phyloP scores from a whole-genome alignment of 2,797 vertebrate species.

The Florisuga fusca region DNA sequence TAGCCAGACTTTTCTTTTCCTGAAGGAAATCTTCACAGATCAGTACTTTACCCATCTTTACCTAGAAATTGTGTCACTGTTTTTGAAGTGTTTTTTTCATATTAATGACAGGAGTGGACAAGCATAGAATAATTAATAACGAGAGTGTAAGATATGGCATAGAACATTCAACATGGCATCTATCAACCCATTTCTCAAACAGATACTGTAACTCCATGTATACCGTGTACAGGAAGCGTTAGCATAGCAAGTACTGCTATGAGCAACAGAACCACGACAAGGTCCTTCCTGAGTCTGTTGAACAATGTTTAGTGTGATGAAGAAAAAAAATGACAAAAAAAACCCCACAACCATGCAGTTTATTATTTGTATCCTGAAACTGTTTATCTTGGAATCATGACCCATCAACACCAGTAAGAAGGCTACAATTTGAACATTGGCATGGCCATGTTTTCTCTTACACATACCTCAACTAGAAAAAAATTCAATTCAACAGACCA shows the following conservation, averaged over 20 bases:
- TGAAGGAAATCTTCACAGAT: background rate
- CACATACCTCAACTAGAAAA: background rate
- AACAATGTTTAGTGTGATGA: background rate
- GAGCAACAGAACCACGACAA: slow-evolving; percentile 70
- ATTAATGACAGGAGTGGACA: background rate
- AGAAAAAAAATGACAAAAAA: background rate
- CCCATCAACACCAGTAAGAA: background rate
- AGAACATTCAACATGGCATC: background rate
- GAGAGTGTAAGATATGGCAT: background rate
- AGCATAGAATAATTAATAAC: background rate
- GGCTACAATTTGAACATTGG: background rate
- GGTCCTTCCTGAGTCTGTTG: slow-evolving; percentile 64
- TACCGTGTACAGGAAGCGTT: slow-evolving; percentile 29
- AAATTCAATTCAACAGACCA: background rate
- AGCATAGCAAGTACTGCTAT: slow-evolving; percentile 47
- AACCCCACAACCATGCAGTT: background rate
- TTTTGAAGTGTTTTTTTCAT: background rate
- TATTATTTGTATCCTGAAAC: background rate
- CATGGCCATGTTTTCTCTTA: background rate
- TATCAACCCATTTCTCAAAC: background rate
- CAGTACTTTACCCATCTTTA: background rate
- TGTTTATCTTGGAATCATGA: background rate
- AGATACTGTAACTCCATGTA: background rate
- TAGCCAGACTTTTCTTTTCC: background rate
- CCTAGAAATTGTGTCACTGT: background rate